phyloP scores from a whole-genome alignment of 1,140 invertebrate species.

The Adelges cooleyi region DNA sequence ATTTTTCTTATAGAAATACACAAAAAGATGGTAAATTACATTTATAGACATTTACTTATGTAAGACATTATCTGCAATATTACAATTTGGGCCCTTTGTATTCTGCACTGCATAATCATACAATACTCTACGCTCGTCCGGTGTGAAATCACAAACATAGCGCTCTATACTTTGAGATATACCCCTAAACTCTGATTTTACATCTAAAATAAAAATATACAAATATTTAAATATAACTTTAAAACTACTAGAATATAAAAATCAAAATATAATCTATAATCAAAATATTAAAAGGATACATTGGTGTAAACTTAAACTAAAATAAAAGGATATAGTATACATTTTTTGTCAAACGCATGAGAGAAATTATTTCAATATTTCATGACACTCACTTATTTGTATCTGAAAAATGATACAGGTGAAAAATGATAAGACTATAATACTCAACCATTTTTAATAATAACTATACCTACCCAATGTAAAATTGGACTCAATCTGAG shows the following conservation, averaged over 20 bases:
- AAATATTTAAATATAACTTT: neutral
- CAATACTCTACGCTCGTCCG: slow-evolving; percentile 10
- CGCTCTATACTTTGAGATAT: slow-evolving; percentile 14
- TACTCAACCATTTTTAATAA: neutral
- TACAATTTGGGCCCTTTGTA: neutral
- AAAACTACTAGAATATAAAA: neutral
- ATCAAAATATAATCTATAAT: neutral
- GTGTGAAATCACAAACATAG: slow-evolving; percentile 8
- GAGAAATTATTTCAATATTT: slow-evolving; percentile 1
- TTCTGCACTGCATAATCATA: neutral
- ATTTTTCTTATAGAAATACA: no score
- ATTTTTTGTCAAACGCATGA: slow-evolving; percentile 3
- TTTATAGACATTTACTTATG: neutral
- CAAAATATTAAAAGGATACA: neutral
- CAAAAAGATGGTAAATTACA: no score
- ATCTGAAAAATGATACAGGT: neutral
- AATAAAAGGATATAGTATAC: slow-evolving; percentile 2
- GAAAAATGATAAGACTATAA: neutral
- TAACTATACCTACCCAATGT: neutral
- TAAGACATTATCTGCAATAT: neutral
- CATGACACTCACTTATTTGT: neutral
- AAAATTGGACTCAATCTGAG: neutral
- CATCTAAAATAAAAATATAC: slow-evolving; percentile 15
- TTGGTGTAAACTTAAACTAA: neutral
- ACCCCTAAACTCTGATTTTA: neutral